These are phyloP conservation scores for Copidosoma aretas DNA, from an alignment of 2,888 invertebrate species.

Conservation along the genomic window DNA sequence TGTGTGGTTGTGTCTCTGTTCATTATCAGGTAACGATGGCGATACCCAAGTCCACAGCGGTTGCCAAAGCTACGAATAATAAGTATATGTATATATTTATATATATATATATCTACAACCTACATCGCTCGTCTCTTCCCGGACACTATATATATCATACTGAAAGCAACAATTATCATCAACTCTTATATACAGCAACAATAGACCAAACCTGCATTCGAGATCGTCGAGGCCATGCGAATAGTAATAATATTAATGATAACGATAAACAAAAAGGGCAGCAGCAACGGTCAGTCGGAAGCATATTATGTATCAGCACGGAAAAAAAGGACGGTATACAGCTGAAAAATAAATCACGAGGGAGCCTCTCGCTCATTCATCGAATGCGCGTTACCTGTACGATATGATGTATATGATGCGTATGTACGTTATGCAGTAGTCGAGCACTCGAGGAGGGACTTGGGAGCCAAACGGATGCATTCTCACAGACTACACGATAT, in stretches of 20 bases:
- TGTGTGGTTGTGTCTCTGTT: slow-evolving; percentile 29
- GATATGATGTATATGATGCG: no score
- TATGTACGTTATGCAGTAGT: no score
- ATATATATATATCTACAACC: slow-evolving; percentile 30
- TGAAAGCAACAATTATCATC: slow-evolving; percentile 4
- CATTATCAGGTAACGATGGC: slow-evolving; percentile 53
- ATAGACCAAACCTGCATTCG: slow-evolving; percentile 16
- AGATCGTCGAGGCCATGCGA: slow-evolving; percentile 27
- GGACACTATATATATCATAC: slow-evolving; percentile 23
- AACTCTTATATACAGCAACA: slow-evolving; percentile 15
- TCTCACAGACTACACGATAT: no score
- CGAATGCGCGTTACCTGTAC: no score
- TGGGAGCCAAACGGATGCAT: background rate
- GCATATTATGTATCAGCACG: no score
- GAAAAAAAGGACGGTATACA: no score
- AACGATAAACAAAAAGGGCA: no score
- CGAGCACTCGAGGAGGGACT: background rate
- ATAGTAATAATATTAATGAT: no score
- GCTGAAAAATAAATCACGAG: no score
- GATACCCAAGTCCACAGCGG: slow-evolving; percentile 51
- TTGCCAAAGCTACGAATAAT: slow-evolving; percentile 49
- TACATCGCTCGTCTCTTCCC: slow-evolving; percentile 56
- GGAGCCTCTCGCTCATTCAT: no score
- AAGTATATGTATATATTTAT: slow-evolving; percentile 15
- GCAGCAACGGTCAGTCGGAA: no score